Evolutionary conservation across 2,888 invertebrate genomes (phyloP).

Genomic region (Stenotaenia linearis): DNA sequence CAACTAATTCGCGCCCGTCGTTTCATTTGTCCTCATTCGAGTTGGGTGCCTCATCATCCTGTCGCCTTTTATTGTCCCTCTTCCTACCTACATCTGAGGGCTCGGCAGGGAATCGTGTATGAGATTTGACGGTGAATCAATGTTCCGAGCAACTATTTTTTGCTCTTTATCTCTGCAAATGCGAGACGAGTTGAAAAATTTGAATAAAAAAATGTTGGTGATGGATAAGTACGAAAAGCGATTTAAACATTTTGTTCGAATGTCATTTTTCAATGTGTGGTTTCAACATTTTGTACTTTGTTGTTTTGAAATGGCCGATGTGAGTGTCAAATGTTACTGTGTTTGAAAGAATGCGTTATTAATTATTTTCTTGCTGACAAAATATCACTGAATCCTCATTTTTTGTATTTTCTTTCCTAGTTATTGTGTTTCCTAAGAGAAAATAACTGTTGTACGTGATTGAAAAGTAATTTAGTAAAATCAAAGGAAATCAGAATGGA

Average conservation of each 20-base stretch:
- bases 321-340: background rate
- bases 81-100: conserved; percentile 24
- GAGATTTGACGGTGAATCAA: conserved; percentile 11
- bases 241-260: background rate
- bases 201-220: background rate
- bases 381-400: background rate
- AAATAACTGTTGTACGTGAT: too few relatives aligned
- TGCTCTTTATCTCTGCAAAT: background rate
- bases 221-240: background rate
- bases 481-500: background rate
- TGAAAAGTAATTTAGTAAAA: background rate
- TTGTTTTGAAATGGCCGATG: background rate
- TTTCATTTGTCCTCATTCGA: conserved; percentile 18
- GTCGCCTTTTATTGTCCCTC: conserved; percentile 12
- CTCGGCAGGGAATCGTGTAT: background rate
- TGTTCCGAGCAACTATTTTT: background rate
- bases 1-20: conserved; percentile 9
- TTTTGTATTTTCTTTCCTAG: background rate
- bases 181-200: background rate
- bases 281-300: conserved; percentile 6
- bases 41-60: conserved; percentile 11
- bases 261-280: conserved; percentile 2
- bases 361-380: background rate
- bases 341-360: background rate
- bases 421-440: too few relatives aligned